These are phyloP conservation scores for Proterorhinus semilunaris DNA, from an alignment of 2,113 vertebrate species.

Conservation along the genomic window DNA sequence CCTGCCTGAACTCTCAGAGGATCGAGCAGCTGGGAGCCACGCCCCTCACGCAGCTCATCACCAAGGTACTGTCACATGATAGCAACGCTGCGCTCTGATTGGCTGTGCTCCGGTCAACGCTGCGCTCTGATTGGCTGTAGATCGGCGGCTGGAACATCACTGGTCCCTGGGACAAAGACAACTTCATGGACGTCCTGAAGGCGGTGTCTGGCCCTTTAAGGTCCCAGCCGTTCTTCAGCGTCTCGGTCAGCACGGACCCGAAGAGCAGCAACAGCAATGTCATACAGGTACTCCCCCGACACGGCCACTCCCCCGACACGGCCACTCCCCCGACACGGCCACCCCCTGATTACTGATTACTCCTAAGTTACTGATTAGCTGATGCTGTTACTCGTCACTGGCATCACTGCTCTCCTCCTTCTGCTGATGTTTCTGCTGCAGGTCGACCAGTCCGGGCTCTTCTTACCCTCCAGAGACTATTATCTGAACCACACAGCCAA, in stretches of 20 bases:
- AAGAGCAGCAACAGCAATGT: slow-evolving; percentile 97
- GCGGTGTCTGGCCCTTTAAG: slow-evolving; percentile 89
- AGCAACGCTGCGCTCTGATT: no score
- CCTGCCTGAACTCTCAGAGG: slow-evolving; percentile 87
- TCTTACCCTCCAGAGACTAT: slow-evolving; percentile 95
- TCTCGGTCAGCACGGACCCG: slow-evolving; percentile 89
- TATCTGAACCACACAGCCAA: slow-evolving; percentile 96
- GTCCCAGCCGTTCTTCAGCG: slow-evolving; percentile 91
- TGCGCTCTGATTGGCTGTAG: slow-evolving; percentile 56
- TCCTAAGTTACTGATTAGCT: no score
- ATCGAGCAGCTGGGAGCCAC: slow-evolving; percentile 92
- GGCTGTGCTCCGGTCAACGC: no score
- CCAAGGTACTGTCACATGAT: slow-evolving; percentile 75
- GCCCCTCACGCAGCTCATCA: slow-evolving; percentile 90
- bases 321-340: no score
- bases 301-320: no score
- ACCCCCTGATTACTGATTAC: no score
- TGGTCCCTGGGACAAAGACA: slow-evolving; percentile 89
- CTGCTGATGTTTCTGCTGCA: no score
- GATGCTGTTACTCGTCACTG: no score
- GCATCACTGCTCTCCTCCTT: no score
- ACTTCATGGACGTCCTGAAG: slow-evolving; percentile 95
- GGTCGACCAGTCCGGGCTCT: slow-evolving; percentile 96
- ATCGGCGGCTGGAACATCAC: slow-evolving; percentile 95
- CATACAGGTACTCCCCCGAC: slow-evolving; percentile 79